Evolutionary conservation across 1,140 invertebrate species (phyloP).

Genomic region (Diploscapter pachys): DNA sequence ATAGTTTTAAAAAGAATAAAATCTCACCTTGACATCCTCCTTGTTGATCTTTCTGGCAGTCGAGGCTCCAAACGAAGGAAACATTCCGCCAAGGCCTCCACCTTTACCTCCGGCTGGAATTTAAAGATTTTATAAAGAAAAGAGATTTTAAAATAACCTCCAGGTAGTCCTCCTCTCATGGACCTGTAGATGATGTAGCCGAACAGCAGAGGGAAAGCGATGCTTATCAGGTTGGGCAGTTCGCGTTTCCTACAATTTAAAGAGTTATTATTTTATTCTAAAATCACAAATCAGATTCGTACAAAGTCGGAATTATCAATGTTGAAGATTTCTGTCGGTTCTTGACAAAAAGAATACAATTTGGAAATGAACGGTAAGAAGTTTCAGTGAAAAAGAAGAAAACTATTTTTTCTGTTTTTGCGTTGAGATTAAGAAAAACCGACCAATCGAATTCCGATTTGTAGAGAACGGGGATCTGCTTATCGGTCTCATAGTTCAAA

Average conservation of each 20-base stretch:
- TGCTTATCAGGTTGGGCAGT: conserved; percentile 40
- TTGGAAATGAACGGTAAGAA: no score
- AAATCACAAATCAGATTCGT: no score
- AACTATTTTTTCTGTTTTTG: conserved; percentile 7
- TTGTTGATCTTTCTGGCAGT: conserved; percentile 95
- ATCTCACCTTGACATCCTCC: conserved; percentile 81
- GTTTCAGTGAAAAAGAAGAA: neutral
- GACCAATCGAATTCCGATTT: conserved; percentile 84
- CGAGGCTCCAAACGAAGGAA: conserved; percentile 85
- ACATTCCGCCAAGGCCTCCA: conserved; percentile 79
- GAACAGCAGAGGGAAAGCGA: conserved; percentile 43
- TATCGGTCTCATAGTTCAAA: conserved; percentile 77
- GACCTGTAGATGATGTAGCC: conserved; percentile 47
- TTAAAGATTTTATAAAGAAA: no score
- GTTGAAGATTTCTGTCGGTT: no score
- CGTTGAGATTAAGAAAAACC: no score
- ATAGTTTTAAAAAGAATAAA: no score
- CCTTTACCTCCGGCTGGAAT: conserved; percentile 64
- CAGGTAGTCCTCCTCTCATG: conserved; percentile 37
- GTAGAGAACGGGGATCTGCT: conserved; percentile 86
- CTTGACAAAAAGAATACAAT: no score
- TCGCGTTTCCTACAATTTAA: conserved; percentile 41
- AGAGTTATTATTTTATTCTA: no score
- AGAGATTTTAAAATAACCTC: conserved; percentile 2
- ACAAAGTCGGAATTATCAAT: no score